Evolutionary conservation across 2,888 invertebrate genomes (phyloP), one percentile per base, ranked within the genome.

Genomic region (Epinotia nisella): DNA sequence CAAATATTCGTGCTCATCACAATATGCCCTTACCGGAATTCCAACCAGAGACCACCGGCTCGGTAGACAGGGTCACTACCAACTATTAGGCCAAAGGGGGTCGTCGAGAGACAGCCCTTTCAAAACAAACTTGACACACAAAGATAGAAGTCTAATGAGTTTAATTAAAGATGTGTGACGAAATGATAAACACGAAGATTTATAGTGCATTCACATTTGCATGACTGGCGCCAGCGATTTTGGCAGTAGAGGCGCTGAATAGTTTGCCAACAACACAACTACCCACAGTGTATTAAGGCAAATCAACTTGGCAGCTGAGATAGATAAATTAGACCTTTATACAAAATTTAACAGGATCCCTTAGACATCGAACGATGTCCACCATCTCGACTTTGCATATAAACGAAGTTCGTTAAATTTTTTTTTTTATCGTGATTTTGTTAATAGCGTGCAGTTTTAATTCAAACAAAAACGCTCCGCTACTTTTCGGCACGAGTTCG

Each of bases 181-280:
- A 53, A 45, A 49, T 21, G 11, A 41, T 21, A 70, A 29, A 45
- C 24, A 55, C 70, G 45, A 61, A 66, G 61, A 71, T 17, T 61
- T 24, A 49, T 53, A 62, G 55, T 45, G 13, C 55, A 62, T 68
- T 58, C 9, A 49, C 72, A 55, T 61, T 68, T 61, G 53, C 70
- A 55, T 5, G 59, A 61, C 41, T 58, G 68, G 73, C 73, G 68
- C 73, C 68, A 64, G 58, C 24, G 11, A 56, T 3, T 58, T 72
- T 72, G 71, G 71, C 71, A 72, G 24, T 2, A 13, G 39, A 10
- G 21, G 11, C 19, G n/a, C 19, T 58, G 49, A n/a, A 55, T 15
- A 55, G 55, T 45, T 19, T 59, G 68, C 62, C 72, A 67, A 72
- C 45, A 67, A 39, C 35, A 55, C 24, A 19, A 45, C 62, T 66